Conservation (phyloP, 2,797 vertebrate genomes). For the Cephalopachus bancanus region DNA sequence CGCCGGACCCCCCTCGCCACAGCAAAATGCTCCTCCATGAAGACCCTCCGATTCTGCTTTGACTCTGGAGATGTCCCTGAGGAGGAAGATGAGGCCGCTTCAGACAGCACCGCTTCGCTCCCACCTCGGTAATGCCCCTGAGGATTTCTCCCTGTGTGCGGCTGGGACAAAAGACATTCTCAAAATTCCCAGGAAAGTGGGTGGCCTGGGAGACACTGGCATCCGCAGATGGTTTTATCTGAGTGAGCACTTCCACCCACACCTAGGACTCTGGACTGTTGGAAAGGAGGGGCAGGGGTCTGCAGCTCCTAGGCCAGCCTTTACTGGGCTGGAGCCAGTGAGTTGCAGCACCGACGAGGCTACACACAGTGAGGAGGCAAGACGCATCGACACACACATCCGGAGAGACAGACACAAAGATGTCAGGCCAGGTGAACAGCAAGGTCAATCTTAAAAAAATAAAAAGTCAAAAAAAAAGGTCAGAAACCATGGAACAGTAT, state of each 20-base stretch:
- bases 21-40: conserved; percentile 32
- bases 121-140: conserved; percentile 70
- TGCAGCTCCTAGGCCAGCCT: neutral
- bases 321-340: neutral
- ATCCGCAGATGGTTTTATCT: conserved; percentile 66
- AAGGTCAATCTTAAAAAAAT: neutral
- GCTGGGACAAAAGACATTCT: conserved; percentile 74
- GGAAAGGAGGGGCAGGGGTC: neutral
- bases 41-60: conserved; percentile 46
- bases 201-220: conserved; percentile 68
- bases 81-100: conserved; percentile 53
- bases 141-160: conserved; percentile 72
- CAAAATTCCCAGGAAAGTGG: conserved; percentile 77
- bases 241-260: conserved; percentile 49
- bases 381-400: neutral
- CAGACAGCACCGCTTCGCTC: conserved; percentile 6
- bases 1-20: neutral
- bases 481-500: neutral
- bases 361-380: neutral
- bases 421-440: conserved; percentile 13
- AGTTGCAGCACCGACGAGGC: neutral
- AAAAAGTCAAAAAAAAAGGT: neutral
- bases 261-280: conserved; percentile 4
- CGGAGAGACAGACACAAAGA: neutral
- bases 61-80: conserved; percentile 22